Base-by-base conservation (phyloP, 2,113 vertebrate genomes). In the Psophia crepitans region DNA sequence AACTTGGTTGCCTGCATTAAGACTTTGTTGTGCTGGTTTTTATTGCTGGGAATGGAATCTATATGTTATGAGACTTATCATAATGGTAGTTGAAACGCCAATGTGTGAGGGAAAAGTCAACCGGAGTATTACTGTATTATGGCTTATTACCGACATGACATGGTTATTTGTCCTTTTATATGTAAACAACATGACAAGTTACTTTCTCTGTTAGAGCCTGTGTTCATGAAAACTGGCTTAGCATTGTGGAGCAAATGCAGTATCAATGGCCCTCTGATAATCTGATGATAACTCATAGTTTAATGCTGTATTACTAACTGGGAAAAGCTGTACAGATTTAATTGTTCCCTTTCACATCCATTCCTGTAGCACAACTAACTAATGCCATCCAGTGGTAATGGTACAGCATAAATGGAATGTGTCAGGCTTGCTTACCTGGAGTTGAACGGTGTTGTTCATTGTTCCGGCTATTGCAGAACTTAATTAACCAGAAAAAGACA, bases 361-460 rank as follows among this genome's bases (percentile, higher is more conserved):
- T 6, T 43, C 73, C 84, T 61, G 95, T 3, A 97, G 75, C 91
- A 90, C 91, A 97, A 97, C 97, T 98, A 97, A 98, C 97, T 96
- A 96, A 97, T 98, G 98, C 97, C 98, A 97, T 97, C 98, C 98
- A 97, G 97, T 98, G 98, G 97, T 87, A 96, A 90, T 93, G 96
- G 73, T 20, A 90, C 85, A 84, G 87, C 85, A 96, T 91, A 84
- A 96, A 96, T 94, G 28, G 84, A 30, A n/a, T 1, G 22, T 74
- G 91, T 56, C 91, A 80, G 80, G 49, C 70, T 90, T 64, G 51
- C 84, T 80, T 75, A 66, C 61, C 48, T 39, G 9, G 69, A 33
- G 7, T 33, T 28, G 10, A 88, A 53, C n/a, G 13, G 7, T 8
- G 44, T 8, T 51, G 46, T 56, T 82, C 51, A 13, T 24, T 33